phyloP scores from a whole-genome alignment of 2,888 invertebrate genomes.

The Ischnus inquisitorius region DNA sequence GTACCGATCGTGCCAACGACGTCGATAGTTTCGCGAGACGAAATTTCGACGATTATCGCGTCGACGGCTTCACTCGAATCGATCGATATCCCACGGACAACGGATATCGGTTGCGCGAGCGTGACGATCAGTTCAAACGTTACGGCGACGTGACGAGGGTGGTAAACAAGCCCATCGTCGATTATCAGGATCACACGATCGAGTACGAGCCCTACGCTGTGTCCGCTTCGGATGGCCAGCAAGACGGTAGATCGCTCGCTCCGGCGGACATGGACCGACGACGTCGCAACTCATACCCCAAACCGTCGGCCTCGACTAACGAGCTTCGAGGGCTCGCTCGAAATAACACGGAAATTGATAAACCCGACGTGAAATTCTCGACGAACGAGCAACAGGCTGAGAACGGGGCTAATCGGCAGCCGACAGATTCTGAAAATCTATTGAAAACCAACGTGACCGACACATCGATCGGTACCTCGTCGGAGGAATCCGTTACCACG shows the following conservation, averaged over 20 bases:
- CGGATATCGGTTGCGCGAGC: slow-evolving; percentile 46
- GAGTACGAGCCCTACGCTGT: slow-evolving; percentile 50
- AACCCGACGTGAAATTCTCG: slow-evolving; percentile 28
- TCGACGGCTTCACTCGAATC: background rate
- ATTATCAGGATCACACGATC: slow-evolving; percentile 57
- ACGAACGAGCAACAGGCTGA: slow-evolving; percentile 3
- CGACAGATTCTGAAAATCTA: background rate
- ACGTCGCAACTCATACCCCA: slow-evolving; percentile 47
- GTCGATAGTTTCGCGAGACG: slow-evolving; percentile 15
- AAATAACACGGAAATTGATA: slow-evolving; percentile 34
- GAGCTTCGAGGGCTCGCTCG: slow-evolving; percentile 15
- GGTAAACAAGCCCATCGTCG: slow-evolving; percentile 52
- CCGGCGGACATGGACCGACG: slow-evolving; percentile 45
- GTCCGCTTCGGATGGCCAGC: slow-evolving; percentile 30
- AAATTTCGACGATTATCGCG: slow-evolving; percentile 39
- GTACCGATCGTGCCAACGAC: background rate
- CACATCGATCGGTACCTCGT: background rate
- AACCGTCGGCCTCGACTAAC: slow-evolving; percentile 38
- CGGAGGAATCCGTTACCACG: background rate
- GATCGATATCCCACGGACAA: slow-evolving; percentile 25
- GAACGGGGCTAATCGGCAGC: slow-evolving; percentile 14
- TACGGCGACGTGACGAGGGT: slow-evolving; percentile 37
- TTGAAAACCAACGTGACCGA: slow-evolving; percentile 28
- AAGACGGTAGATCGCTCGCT: slow-evolving; percentile 44
- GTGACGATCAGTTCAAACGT: slow-evolving; percentile 49